Evolutionary conservation across 2,888 invertebrate species (phyloP).

Genomic region (Ectemnius lituratus): DNA sequence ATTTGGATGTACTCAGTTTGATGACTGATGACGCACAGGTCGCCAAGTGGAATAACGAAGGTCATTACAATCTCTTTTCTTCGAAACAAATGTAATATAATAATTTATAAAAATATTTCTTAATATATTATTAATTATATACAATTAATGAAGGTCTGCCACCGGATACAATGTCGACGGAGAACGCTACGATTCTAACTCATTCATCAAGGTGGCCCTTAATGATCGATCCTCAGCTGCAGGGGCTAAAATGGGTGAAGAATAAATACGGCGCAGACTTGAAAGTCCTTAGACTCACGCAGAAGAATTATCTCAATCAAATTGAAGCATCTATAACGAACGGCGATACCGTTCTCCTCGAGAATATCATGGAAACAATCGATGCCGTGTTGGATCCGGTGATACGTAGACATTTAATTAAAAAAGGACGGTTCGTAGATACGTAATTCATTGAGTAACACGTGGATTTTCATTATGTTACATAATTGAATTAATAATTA

Average conservation of each 20-base stretch:
- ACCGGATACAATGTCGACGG: constrained; percentile 94
- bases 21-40: constrained; percentile 95
- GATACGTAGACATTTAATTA: constrained; percentile 91
- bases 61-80: constrained; percentile 58
- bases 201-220: constrained; percentile 95
- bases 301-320: constrained; percentile 89
- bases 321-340: constrained; percentile 87
- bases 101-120: neutral
- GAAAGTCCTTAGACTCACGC: constrained; percentile 87
- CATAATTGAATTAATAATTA: constrained; percentile 3
- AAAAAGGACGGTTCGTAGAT: constrained; percentile 84
- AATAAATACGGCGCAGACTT: constrained; percentile 87
- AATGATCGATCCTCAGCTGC: constrained; percentile 96
- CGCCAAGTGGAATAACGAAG: constrained; percentile 97
- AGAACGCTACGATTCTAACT: constrained; percentile 94
- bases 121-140: neutral
- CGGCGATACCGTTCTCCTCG: constrained; percentile 89
- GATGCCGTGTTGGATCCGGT: constrained; percentile 95
- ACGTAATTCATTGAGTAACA: neutral
- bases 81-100: no score
- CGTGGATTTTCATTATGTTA: no score
- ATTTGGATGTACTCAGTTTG: constrained; percentile 89
- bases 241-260: constrained; percentile 97
- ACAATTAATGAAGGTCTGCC: constrained; percentile 82
- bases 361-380: constrained; percentile 92